These are phyloP conservation scores for Pocillopora verrucosa DNA, from an alignment of 64 coral and sea anemone species.

Conservation along the genomic window DNA sequence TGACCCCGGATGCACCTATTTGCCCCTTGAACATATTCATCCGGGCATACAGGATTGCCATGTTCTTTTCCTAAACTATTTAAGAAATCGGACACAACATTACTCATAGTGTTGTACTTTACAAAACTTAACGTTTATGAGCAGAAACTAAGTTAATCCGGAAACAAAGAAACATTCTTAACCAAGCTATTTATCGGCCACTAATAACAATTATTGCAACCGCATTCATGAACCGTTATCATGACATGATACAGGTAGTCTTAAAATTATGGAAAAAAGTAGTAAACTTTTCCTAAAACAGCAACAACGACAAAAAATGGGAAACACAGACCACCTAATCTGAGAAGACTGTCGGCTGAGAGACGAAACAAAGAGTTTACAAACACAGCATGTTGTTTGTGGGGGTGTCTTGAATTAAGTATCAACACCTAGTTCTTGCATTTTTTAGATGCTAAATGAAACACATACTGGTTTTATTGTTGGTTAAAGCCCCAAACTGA, in stretches of 20 bases:
- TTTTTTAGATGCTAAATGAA: constrained; percentile 42
- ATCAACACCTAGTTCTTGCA: constrained; percentile 24
- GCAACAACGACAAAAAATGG: background rate
- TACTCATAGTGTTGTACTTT: background rate
- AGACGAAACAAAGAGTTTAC: background rate
- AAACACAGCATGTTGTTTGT: background rate
- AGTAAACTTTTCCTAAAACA: background rate
- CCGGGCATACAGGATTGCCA: background rate
- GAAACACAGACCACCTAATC: background rate
- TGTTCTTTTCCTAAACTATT: constrained; percentile 32
- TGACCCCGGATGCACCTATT: background rate
- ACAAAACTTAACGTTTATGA: background rate
- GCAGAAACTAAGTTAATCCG: constrained; percentile 13
- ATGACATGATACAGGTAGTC: background rate
- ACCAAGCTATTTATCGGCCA: background rate
- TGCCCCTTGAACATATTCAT: background rate
- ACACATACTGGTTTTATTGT: constrained; percentile 31
- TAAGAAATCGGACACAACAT: constrained; percentile 33
- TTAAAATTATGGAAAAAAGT: background rate
- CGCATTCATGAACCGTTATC: background rate
- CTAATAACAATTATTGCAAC: background rate
- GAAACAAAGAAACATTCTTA: constrained; percentile 37
- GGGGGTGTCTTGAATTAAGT: constrained; percentile 5
- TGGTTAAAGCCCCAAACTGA: constrained; percentile 17
- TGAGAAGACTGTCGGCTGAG: background rate